These are phyloP conservation scores for Drosophila lacertosa DNA, from an alignment of 1,140 invertebrate species.

Conservation along the genomic window DNA sequence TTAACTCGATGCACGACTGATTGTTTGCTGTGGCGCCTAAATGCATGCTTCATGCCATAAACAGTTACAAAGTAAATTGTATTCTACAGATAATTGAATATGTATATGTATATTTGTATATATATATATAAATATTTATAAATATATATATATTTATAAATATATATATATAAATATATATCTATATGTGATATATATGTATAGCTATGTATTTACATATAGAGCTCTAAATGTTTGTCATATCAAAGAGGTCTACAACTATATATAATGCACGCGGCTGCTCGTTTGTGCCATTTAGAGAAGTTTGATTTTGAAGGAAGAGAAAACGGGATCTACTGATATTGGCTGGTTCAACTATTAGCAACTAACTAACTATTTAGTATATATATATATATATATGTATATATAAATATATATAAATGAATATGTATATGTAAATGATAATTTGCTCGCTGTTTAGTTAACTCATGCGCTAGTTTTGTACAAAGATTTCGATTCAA, in stretches of 20 bases:
- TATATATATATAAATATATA: constrained; percentile 23
- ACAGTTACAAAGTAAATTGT: constrained; percentile 30
- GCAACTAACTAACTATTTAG: constrained; percentile 14
- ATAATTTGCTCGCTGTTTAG: constrained; percentile 47
- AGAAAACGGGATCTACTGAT: constrained; percentile 20
- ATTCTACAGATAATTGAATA: constrained; percentile 17
- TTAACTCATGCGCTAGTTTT: constrained; percentile 44
- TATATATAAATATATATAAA: constrained; percentile 3
- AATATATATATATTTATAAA: no score
- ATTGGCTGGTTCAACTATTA: constrained; percentile 23
- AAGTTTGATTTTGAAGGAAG: background rate
- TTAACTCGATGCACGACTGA: constrained; percentile 34
- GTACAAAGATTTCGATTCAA: constrained; percentile 63
- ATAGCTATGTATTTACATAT: constrained; percentile 53
- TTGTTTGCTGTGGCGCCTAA: constrained; percentile 55
- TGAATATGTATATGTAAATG: constrained; percentile 22
- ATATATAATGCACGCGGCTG: constrained; percentile 36
- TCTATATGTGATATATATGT: constrained; percentile 52
- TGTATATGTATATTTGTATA: constrained; percentile 25
- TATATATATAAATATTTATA: constrained; percentile 17
- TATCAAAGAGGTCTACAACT: constrained; percentile 52
- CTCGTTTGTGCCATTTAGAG: constrained; percentile 54
- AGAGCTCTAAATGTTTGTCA: constrained; percentile 65
- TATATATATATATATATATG: no score
- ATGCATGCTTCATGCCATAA: constrained; percentile 65